Evolutionary conservation across 2,797 vertebrate genomes (phyloP), one percentile per base, ranked within the genome.

Genomic region (Gymnothorax javanicus): DNA sequence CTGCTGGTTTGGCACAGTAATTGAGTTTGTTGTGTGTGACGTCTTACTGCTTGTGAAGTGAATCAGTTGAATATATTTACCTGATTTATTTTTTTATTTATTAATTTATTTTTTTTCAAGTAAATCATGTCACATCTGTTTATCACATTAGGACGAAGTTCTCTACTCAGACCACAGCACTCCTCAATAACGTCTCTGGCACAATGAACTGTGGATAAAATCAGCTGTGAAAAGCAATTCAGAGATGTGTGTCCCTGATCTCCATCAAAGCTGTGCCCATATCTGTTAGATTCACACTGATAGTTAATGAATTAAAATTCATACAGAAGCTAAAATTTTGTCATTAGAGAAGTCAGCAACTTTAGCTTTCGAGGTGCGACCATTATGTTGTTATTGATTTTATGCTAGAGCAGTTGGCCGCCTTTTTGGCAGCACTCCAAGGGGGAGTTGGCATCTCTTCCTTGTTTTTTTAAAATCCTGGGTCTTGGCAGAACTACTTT

Each of bases 281-380:
- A 43, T 77, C 73, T 77, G 25, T n/a, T 56, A 54, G 52, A 54
- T 33, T 81, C 25, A 81, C 7, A 9, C 50, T 56, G 77, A 81
- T 54, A 56, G 50, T 81, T 7, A 81, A 81, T 81, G 7, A 81
- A 81, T 81, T 52, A 56, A n/a, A 81, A 81, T 81, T 81, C 7
- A 20, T 15, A 56, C 12, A 52, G 23, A 81, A 54, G 77, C 52
- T 81, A 81, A 81, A 54, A 81, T 81, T 23, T 54, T 56, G 20
- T 52, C 77, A 81, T 81, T 81, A 81, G 77, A 56, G 77, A 81
- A 56, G 77, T 81, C 77, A 56, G 77, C 77, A 81, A 25, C 77
- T 56, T 56, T 81, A 56, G 52, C 77, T n/a, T 56, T 7, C 3
- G 77, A 54, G 50, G 77, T 56, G 77, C 77, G 20, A 11, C 20